phyloP scores from a whole-genome alignment of 2,797 vertebrate species.

The Coccyzus lansbergi region DNA sequence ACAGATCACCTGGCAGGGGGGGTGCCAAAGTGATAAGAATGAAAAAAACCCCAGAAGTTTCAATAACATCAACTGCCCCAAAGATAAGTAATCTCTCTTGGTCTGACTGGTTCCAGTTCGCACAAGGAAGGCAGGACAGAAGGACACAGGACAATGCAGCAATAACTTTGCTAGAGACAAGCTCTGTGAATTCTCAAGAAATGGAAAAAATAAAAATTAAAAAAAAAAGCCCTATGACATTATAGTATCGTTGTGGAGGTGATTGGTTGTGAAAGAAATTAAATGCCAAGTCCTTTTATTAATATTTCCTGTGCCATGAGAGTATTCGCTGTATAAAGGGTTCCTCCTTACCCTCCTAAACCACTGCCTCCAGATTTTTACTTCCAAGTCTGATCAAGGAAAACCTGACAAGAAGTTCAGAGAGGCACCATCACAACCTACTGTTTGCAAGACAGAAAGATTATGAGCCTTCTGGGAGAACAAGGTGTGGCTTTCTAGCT shows the following conservation, averaged over 20 bases:
- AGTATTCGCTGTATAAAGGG: background rate
- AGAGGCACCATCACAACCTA: background rate
- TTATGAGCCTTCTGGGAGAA: background rate
- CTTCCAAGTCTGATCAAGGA: background rate
- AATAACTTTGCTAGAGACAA: background rate
- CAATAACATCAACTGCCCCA: background rate
- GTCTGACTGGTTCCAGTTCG: too few relatives aligned
- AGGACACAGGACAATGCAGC: background rate
- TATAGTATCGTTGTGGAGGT: background rate
- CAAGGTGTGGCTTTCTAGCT: background rate
- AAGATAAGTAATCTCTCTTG: background rate
- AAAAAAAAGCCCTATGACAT: background rate
- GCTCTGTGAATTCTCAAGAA: background rate
- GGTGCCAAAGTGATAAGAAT: background rate
- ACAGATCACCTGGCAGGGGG: background rate
- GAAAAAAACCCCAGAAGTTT: background rate
- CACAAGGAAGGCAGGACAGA: background rate
- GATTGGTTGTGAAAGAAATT: background rate
- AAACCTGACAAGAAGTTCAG: background rate
- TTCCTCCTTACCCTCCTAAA: background rate
- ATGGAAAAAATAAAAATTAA: fast-evolving
- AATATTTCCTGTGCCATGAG: background rate
- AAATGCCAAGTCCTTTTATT: background rate
- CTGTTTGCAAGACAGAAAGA: background rate
- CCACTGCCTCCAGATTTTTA: background rate